Evolutionary conservation across 2,113 vertebrate species (phyloP).

Genomic region (Ranitomeya variabilis): DNA sequence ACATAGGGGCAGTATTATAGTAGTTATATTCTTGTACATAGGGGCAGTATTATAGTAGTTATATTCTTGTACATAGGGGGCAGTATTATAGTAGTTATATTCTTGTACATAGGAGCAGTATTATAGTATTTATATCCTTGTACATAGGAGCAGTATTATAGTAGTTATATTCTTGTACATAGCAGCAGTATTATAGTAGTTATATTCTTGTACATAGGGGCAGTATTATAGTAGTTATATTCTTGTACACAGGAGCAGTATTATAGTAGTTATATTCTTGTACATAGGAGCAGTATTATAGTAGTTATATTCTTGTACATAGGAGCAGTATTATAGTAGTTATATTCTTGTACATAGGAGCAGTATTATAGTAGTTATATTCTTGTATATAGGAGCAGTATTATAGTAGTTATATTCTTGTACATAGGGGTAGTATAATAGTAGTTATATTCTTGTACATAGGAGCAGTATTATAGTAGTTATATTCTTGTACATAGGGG

Average conservation of each 20-base stretch:
- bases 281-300: background rate
- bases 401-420: background rate
- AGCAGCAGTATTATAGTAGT: too few relatives aligned
- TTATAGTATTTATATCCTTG: background rate
- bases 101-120: background rate
- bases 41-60: too few relatives aligned
- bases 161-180: too few relatives aligned
- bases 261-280: slow-evolving; percentile 1
- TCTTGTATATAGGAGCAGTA: background rate
- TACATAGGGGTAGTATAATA: background rate
- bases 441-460: slow-evolving; percentile 1
- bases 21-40: too few relatives aligned
- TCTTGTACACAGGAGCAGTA: background rate
- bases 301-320: background rate
- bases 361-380: background rate
- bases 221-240: slow-evolving; percentile 5
- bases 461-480: slow-evolving; percentile 1
- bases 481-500: background rate
- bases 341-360: too few relatives aligned
- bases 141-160: background rate
- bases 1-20: too few relatives aligned
- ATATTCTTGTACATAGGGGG: too few relatives aligned
- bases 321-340: background rate
- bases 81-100: too few relatives aligned
- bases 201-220: background rate